Percentiles rank a stretch among this genome's conserved stretches.
Conservation (phyloP, 1,140 invertebrate species). For the Episyrphus balteatus region DNA sequence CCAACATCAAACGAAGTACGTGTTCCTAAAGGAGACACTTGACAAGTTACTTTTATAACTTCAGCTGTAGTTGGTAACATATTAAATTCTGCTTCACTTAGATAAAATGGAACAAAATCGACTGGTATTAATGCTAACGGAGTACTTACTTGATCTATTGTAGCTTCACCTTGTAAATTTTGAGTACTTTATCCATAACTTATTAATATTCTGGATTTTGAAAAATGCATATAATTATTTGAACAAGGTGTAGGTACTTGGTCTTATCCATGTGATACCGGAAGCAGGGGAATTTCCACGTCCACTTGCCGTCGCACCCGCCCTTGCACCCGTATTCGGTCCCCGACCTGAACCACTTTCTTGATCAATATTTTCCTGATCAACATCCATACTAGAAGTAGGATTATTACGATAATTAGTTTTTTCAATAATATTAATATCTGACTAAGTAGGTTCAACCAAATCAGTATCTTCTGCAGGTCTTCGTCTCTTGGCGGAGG, state of each 20-base stretch:
- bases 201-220: no score
- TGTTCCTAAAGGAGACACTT: conserved; percentile 7
- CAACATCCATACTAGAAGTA: conserved; percentile 4
- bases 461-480: background rate
- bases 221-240: no score
- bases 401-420: conserved; percentile 3
- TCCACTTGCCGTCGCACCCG: no score
- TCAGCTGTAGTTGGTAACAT: no score
- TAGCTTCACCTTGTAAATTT: no score
- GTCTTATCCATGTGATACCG: no score
- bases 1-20: conserved; percentile 8
- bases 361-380: conserved; percentile 5
- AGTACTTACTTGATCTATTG: no score
- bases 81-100: no score
- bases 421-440: background rate
- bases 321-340: conserved; percentile 8
- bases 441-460: background rate
- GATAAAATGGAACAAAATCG: conserved; percentile 8
- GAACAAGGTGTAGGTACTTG: no score
- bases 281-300: no score
- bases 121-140: conserved; percentile 7
- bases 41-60: conserved; percentile 5
- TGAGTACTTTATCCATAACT: no score
- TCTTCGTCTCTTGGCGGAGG: conserved; percentile 1
- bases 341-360: conserved; percentile 9